Base-by-base conservation (phyloP, 1,140 invertebrate species). In the Polypedilum vanderplanki region DNA sequence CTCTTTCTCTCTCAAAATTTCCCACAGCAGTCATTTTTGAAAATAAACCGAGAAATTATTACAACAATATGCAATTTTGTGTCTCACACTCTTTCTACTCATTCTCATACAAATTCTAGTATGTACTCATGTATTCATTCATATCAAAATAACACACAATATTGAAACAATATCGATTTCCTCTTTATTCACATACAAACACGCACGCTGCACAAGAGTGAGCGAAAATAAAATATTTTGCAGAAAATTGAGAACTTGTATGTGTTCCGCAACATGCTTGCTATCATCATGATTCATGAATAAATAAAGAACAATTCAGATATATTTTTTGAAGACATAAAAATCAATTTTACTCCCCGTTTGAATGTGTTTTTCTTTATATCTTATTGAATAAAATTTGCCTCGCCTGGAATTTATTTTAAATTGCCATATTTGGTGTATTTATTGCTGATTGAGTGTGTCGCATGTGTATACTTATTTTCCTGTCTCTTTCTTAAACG, bases 71-170 rank as follows among this genome's bases (percentile, higher is more conserved):
- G 46, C 46, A 57, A 57, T 57, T 57, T 4, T n/a, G 46, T 12
- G 3, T 57, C 46, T 12, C 46, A 12, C n/a, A n/a, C 15, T 4
- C 15, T 46, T 10, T 7, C 41, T 46, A 8, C 15, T 46, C 9
- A 46, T 46, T 10, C 15, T 46, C 41, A 46, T 10, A n/a, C n/a
- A n/a, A n/a, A n/a, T n/a, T n/a, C n/a, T n/a, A n/a, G n/a, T n/a
- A n/a, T n/a, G n/a, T 46, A 46, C n/a, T 12, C 46, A 57, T 46
- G 1, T 46, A 46, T 57, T n/a, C 46, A n/a, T n/a, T 4, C 46
- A 57, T 57, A 57, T 57, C 46, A 57, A 57, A 57, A 57, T 57
- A 57, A 57, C 46, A 57, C 46, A 57, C 46, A 57, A 57, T 57
- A 57, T 57, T 57, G 46, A 57, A 57, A 57, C 46, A n/a, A 57